Conservation (phyloP, 2,797 vertebrate species). For the Malurus splendens region DNA sequence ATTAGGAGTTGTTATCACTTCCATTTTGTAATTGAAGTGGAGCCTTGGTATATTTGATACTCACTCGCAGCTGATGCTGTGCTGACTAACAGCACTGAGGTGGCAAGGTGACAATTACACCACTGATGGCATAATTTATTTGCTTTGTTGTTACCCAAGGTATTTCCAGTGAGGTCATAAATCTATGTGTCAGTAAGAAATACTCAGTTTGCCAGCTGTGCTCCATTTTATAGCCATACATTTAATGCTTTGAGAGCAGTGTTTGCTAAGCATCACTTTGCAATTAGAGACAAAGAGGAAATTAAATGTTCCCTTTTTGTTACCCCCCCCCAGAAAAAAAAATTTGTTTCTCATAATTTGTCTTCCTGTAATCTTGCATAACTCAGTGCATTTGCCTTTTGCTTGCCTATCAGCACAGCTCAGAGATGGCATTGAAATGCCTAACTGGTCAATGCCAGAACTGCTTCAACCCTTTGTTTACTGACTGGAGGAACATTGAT, state of each 20-base stretch:
- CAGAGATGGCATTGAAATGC: neutral
- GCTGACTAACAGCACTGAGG: neutral
- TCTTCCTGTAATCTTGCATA: neutral
- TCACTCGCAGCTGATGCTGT: neutral
- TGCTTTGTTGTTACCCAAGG: constrained; percentile 9
- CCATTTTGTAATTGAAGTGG: neutral
- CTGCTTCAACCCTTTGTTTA: constrained; percentile 32
- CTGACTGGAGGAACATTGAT: neutral
- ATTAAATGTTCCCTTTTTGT: neutral
- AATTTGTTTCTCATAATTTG: neutral
- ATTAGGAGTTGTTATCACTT: neutral
- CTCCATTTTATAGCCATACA: constrained; percentile 8
- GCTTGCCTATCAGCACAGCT: neutral
- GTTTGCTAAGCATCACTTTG: neutral
- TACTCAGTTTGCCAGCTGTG: constrained; percentile 31
- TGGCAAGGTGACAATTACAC: constrained; percentile 6
- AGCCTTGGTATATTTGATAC: neutral
- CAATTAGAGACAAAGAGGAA: neutral
- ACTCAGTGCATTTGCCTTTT: neutral
- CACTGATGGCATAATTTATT: constrained; percentile 3
- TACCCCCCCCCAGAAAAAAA: neutral
- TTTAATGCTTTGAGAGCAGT: neutral
- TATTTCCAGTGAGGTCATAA: constrained; percentile 45
- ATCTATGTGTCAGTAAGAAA: constrained; percentile 37
- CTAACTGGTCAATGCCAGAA: constrained; percentile 14